Evolutionary conservation across 2,888 invertebrate species (phyloP).

Genomic region (Pachydiplax longipennis): DNA sequence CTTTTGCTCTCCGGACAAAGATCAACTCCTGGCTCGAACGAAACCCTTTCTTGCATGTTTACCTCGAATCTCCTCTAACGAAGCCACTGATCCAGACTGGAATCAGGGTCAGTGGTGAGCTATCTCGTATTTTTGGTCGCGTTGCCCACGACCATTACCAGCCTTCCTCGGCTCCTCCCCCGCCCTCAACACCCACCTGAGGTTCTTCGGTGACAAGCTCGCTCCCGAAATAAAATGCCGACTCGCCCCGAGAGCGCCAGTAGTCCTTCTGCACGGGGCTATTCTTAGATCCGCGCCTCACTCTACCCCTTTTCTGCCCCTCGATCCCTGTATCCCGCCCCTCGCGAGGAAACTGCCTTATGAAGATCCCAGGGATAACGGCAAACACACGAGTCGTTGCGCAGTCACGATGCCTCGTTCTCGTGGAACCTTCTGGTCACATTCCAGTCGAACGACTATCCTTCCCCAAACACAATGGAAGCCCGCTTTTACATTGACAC

Average conservation of each 20-base stretch:
- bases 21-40: background rate
- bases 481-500: too few relatives aligned
- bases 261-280: background rate
- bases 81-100: background rate
- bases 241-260: background rate
- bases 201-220: slow-evolving; percentile 29
- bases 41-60: background rate
- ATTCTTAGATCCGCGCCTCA: background rate
- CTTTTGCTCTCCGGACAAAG: background rate
- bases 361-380: background rate
- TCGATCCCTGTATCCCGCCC: background rate
- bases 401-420: background rate
- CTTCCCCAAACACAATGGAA: too few relatives aligned
- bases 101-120: slow-evolving; percentile 7
- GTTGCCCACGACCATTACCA: background rate
- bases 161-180: background rate
- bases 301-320: background rate
- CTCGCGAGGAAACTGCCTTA: background rate
- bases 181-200: background rate
- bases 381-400: background rate
- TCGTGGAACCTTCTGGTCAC: background rate
- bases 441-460: background rate
- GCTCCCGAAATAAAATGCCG: slow-evolving; percentile 7
- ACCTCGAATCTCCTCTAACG: background rate
- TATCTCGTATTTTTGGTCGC: background rate